phyloP scores from a whole-genome alignment of 2,888 invertebrate genomes.

The Platycheirus albimanus region DNA sequence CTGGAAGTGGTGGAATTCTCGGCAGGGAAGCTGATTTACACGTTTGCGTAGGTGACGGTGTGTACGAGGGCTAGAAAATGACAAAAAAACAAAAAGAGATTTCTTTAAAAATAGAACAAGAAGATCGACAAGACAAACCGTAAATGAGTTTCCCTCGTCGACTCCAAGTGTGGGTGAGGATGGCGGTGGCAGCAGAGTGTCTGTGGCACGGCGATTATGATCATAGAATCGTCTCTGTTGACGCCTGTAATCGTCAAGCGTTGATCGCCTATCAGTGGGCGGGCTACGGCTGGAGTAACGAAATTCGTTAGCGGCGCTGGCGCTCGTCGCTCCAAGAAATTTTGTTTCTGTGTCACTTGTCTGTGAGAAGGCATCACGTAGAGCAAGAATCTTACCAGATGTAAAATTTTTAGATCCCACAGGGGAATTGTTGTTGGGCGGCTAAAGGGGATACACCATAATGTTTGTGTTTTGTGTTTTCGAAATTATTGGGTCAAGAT shows the following conservation, averaged over 20 bases:
- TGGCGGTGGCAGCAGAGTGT: slow-evolving; percentile 76
- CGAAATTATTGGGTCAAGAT: slow-evolving; percentile 59
- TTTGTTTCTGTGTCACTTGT: slow-evolving; percentile 81
- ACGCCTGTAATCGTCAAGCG: slow-evolving; percentile 61
- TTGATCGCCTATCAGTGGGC: slow-evolving; percentile 75
- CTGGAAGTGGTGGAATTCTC: slow-evolving; percentile 78
- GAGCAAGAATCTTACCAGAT: slow-evolving; percentile 77
- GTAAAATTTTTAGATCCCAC: slow-evolving; percentile 76
- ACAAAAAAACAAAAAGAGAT: slow-evolving; percentile 21
- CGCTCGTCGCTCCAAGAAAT: slow-evolving; percentile 73
- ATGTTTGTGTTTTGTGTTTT: slow-evolving; percentile 8
- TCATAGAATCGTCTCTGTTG: slow-evolving; percentile 77
- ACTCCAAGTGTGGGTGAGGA: slow-evolving; percentile 63
- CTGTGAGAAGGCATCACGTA: slow-evolving; percentile 82
- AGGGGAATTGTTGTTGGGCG: slow-evolving; percentile 70
- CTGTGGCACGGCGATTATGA: slow-evolving; percentile 79
- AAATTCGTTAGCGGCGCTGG: slow-evolving; percentile 60
- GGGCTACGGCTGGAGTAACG: slow-evolving; percentile 75
- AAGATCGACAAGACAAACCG: slow-evolving; percentile 77
- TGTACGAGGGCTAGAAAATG: slow-evolving; percentile 75
- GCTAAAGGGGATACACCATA: slow-evolving; percentile 23
- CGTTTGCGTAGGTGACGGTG: slow-evolving; percentile 77
- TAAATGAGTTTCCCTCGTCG: slow-evolving; percentile 81
- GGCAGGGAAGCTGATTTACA: slow-evolving; percentile 80
- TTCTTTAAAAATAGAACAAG: background rate